Conservation (phyloP, 2,888 invertebrate species). For the Bellardia pandia region DNA sequence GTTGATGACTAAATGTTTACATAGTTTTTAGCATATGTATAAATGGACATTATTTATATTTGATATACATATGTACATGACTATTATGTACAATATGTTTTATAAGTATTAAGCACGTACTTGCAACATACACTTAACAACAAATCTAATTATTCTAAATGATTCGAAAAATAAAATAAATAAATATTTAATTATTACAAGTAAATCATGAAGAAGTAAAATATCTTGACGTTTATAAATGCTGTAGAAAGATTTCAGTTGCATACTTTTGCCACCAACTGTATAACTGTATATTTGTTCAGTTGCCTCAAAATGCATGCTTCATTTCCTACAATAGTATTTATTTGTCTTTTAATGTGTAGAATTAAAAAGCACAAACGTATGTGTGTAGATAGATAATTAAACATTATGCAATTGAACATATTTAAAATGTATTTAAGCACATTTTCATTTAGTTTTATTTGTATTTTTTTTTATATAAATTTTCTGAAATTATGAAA, state of each 20-base stretch:
- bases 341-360: slow-evolving; percentile 19
- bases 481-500: slow-evolving; percentile 31
- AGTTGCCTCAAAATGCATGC: neutral
- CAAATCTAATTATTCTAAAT: neutral
- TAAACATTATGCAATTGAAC: slow-evolving; percentile 23
- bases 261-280: neutral
- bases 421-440: slow-evolving; percentile 15
- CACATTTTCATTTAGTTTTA: neutral
- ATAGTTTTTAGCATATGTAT: neutral
- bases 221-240: neutral
- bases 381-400: neutral
- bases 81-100: neutral
- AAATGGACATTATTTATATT: slow-evolving; percentile 20
- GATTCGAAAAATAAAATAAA: no score
- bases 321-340: slow-evolving; percentile 21
- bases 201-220: neutral
- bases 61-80: neutral
- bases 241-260: neutral
- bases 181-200: neutral
- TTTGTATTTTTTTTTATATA: neutral
- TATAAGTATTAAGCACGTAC: slow-evolving; percentile 6
- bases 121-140: slow-evolving; percentile 2
- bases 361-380: neutral
- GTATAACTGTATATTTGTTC: neutral
- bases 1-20: neutral